phyloP scores from a whole-genome alignment of 2,888 invertebrate species.

The Mystacides longicornis region DNA sequence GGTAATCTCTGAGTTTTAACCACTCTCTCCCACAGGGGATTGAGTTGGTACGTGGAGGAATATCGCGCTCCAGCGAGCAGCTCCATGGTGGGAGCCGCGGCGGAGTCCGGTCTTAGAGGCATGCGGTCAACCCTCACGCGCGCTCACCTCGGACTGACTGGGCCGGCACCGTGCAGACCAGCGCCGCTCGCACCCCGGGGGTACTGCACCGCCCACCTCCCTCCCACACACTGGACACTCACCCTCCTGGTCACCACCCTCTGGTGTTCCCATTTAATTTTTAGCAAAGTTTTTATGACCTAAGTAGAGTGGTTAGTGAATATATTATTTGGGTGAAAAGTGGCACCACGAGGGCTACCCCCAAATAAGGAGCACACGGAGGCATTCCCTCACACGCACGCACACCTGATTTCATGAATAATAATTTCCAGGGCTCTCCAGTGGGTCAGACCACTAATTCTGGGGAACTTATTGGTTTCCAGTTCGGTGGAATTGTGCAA shows the following conservation, averaged over 20 bases:
- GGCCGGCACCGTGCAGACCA: constrained; percentile 27
- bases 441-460: no score
- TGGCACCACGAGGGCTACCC: neutral
- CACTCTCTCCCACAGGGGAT: constrained; percentile 76
- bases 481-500: no score
- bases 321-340: neutral
- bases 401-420: no score
- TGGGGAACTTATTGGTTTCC: no score
- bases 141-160: constrained; percentile 42
- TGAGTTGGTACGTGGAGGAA: constrained; percentile 45
- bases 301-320: no score
- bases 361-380: no score
- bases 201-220: constrained; percentile 39
- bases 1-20: constrained; percentile 67
- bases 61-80: constrained; percentile 14
- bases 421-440: no score
- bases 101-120: constrained; percentile 8
- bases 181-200: constrained; percentile 27
- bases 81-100: constrained; percentile 17
- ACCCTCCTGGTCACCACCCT: constrained; percentile 1
- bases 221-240: constrained; percentile 28
- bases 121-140: constrained; percentile 31
- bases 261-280: constrained; percentile 20
- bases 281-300: no score
- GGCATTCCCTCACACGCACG: no score